A percentile compares a stretch with the other conserved stretches of the same genome.
These are phyloP conservation scores for Scleropages formosus DNA, from an alignment of 2,797 vertebrate species.

Conservation along the genomic window DNA sequence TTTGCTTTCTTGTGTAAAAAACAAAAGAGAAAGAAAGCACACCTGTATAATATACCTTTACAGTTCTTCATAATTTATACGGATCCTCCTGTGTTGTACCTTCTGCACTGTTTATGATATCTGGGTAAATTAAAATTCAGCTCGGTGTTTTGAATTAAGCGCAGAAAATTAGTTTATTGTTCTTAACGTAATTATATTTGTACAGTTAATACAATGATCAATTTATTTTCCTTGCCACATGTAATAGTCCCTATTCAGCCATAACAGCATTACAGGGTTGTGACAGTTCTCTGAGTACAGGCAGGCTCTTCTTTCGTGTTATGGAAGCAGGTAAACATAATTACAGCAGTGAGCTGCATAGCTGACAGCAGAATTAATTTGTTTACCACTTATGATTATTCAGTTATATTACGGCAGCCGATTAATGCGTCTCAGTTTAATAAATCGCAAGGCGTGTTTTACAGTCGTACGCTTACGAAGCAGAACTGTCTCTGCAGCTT, in stretches of 20 bases:
- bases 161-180: background rate
- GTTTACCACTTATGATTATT: background rate
- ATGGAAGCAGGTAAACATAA: background rate
- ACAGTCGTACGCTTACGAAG: background rate
- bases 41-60: too few relatives aligned
- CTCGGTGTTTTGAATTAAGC: background rate
- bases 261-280: background rate
- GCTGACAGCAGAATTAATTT: constrained; percentile 2
- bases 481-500: background rate
- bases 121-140: background rate
- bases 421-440: background rate
- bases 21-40: too few relatives aligned
- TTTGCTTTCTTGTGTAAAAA: too few relatives aligned
- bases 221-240: background rate
- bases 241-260: background rate
- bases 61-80: too few relatives aligned
- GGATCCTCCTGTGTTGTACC: too few relatives aligned
- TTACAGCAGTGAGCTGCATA: background rate
- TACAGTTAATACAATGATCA: background rate
- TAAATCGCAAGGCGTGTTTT: background rate
- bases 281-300: too few relatives aligned
- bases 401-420: constrained; percentile 1
- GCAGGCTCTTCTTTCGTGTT: background rate
- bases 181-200: background rate
- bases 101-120: too few relatives aligned